phyloP scores from a whole-genome alignment of 1,140 invertebrate species.

The Leptonema lineaticorne region DNA sequence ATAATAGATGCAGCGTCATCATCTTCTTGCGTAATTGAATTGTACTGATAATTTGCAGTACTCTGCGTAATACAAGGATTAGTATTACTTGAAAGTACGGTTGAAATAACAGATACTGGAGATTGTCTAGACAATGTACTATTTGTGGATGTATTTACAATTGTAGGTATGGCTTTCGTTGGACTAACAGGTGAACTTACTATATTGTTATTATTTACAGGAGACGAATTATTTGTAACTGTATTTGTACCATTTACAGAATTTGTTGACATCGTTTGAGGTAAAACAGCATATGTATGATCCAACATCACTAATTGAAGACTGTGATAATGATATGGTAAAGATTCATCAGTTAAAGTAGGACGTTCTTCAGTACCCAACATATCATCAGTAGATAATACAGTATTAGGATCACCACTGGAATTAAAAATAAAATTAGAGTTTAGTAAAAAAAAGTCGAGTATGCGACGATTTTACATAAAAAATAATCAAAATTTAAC shows the following conservation, averaged over 20 bases:
- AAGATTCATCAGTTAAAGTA: conserved; percentile 53
- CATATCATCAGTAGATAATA: conserved; percentile 52
- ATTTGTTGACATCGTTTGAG: conserved; percentile 42
- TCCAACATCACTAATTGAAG: conserved; percentile 55
- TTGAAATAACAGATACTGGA: conserved; percentile 40
- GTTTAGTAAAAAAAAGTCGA: conserved; percentile 3
- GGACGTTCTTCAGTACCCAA: conserved; percentile 54
- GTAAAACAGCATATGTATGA: conserved; percentile 52
- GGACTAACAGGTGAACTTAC: conserved; percentile 41
- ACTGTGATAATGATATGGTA: conserved; percentile 43
- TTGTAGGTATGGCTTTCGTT: conserved; percentile 8
- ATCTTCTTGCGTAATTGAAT: conserved; percentile 38
- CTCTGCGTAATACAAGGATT: conserved; percentile 36
- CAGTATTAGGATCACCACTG: conserved; percentile 54
- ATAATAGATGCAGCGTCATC: conserved; percentile 53
- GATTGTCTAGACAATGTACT: conserved; percentile 15
- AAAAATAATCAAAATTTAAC: neutral
- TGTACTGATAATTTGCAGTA: conserved; percentile 9
- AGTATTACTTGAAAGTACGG: conserved; percentile 44
- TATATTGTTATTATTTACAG: conserved; percentile 31
- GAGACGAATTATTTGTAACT: conserved; percentile 1
- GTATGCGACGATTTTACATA: neutral
- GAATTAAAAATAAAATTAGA: conserved; percentile 44
- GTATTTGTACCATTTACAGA: conserved; percentile 42
- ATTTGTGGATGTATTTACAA: conserved; percentile 16